Conservation (phyloP, 2,888 invertebrate species). For the Orchestes rusci region DNA sequence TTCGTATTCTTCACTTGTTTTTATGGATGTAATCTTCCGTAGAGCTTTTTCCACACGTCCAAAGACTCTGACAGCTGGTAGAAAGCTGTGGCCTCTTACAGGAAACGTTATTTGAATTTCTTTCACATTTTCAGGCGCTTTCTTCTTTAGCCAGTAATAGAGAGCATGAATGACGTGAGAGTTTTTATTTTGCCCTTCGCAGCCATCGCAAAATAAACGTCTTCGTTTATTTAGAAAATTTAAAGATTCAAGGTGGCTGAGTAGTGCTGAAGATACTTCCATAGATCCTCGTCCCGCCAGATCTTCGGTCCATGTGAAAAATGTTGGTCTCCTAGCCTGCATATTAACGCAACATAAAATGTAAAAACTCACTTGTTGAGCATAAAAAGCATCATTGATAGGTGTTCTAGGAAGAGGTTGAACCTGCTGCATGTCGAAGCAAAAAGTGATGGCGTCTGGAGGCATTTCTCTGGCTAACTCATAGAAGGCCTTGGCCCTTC, state of each 20-base stretch:
- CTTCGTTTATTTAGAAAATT: background rate
- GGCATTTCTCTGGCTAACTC: slow-evolving; percentile 16
- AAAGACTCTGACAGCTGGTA: slow-evolving; percentile 6
- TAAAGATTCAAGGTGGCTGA: background rate
- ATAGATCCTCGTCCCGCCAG: slow-evolving; percentile 9
- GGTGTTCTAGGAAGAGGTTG: slow-evolving; percentile 26
- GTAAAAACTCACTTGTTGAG: slow-evolving; percentile 23
- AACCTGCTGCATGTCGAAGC: slow-evolving; percentile 28
- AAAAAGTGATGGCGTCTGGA: slow-evolving; percentile 18
- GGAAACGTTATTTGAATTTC: slow-evolving; percentile 7
- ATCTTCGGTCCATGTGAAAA: slow-evolving; percentile 23
- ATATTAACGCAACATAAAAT: slow-evolving; percentile 20
- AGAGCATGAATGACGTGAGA: slow-evolving; percentile 12
- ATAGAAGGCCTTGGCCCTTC: slow-evolving; percentile 22
- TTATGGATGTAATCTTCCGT: background rate
- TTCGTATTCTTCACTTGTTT: background rate
- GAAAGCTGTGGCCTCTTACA: slow-evolving; percentile 3
- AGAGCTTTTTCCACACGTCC: slow-evolving; percentile 1
- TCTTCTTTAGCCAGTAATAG: slow-evolving; percentile 11
- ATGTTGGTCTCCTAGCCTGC: slow-evolving; percentile 15
- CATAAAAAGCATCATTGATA: slow-evolving; percentile 25
- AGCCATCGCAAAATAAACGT: slow-evolving; percentile 13
- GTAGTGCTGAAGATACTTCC: slow-evolving; percentile 13
- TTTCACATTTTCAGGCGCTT: slow-evolving; percentile 2
- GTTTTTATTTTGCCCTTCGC: slow-evolving; percentile 25